These are phyloP conservation scores for Euplagia quadripunctaria DNA, from an alignment of 2,888 invertebrate genomes.

Conservation along the genomic window DNA sequence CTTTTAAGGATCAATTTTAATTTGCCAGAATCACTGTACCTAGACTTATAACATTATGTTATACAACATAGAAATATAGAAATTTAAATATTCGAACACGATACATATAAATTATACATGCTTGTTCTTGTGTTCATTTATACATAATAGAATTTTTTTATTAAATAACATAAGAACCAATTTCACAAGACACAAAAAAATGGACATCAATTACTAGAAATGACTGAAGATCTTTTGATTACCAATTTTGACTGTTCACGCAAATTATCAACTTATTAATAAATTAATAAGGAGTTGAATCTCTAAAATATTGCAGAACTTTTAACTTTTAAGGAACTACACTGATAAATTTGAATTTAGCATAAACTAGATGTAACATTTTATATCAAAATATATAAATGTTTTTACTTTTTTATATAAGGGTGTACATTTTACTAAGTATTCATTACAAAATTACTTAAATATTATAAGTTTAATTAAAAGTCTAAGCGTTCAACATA, in stretches of 20 bases:
- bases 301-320: constrained; percentile 18
- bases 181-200: not conserved
- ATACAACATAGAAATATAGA: too few species aligned
- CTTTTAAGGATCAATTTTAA: not conserved
- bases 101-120: not conserved
- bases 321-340: constrained; percentile 29
- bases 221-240: not conserved
- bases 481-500: constrained; percentile 51
- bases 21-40: not conserved
- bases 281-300: constrained; percentile 22
- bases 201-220: not conserved
- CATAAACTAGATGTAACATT: constrained; percentile 24
- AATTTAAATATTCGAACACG: not conserved
- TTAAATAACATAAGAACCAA: too few species aligned
- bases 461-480: constrained; percentile 28
- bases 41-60: too few species aligned
- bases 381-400: constrained; percentile 21
- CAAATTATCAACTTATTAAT: constrained; percentile 32
- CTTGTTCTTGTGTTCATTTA: too few species aligned
- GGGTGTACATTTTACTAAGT: constrained; percentile 32
- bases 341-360: constrained; percentile 35
- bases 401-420: constrained; percentile 45
- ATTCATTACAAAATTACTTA: constrained; percentile 25
- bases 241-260: constrained; percentile 26
- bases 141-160: too few species aligned